Base-by-base conservation (phyloP, 2,888 invertebrate species). In the Meandrusa payeni region DNA sequence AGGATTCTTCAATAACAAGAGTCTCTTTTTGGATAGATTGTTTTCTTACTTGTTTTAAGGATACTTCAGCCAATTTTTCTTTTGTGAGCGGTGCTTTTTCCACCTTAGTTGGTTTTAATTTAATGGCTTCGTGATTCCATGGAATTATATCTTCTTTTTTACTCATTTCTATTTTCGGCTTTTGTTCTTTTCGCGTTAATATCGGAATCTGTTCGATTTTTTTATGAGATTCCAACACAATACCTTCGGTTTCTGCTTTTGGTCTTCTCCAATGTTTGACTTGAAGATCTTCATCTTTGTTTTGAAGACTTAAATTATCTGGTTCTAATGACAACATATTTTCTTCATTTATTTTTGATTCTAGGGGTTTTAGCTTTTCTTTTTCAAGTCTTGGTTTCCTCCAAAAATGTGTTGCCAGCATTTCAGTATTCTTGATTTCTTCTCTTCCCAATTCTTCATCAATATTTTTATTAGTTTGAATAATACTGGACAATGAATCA, bases 111-210 rank as follows among this genome's bases (percentile, higher is more conserved):
- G 91, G 91, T 54, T 90, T 87, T 51, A 92, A 62, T 57, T 89
- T 85, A 6, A 92, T 86, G 51, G 89, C 88, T 72, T 94, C 91
- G 59, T 93, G 89, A 2, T 91, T 94, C 91, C 67, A 90, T 39
- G 64, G 91, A 64, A 62, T 79, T 52, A 64, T 75, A 78, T 70
- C 79, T 61, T 74, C 71, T 45, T 66, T 64, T 37, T 48, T 47
- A 9, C 47, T 32, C 29, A 37, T 40, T 57, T 50, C 50, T 15
- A 48, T 34, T 47, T 39, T 47, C 3, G 46, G 33, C 5, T 36
- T 50, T 9, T 17, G 24, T 43, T 41, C 44, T 1, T 31, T 41
- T 29, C 17, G 31, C 19, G n/a, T 9, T 20, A 9, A 2, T 7
- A 5, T 23, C 1, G 17, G n/a, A 12, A 24, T 3, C 31, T 44